Evolutionary conservation across 2,888 invertebrate genomes (phyloP), one percentile per base, ranked within the genome.

Genomic region (Leptogaster cylindrica): DNA sequence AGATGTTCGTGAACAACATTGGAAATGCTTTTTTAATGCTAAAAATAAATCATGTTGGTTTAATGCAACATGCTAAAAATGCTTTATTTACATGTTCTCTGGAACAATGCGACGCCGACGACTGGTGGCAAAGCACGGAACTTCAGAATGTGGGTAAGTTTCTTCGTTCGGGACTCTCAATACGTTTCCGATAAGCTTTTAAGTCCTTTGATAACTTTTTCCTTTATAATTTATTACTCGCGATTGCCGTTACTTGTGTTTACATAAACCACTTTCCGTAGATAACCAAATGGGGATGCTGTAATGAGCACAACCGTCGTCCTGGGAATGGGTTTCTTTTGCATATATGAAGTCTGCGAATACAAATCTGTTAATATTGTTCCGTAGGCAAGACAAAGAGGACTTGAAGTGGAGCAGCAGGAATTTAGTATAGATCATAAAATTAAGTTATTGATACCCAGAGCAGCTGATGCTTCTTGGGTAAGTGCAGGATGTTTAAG

Each of bases 151-250:
- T n/a, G n/a, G n/a, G n/a, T n/a, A n/a, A n/a, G n/a, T n/a, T n/a
- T n/a, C n/a, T n/a, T n/a, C n/a, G n/a, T n/a, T n/a, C n/a, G n/a
- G n/a, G n/a, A n/a, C n/a, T n/a, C 39, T 16, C 39, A 51, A 66
- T 70, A 66, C 63, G 64, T 68, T 70, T 68, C 67, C 70, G 70
- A 70, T 70, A 70, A 70, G 70, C 70, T 70, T 66, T 68, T 70
- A 70, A 70, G 70, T 64, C 70, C 68, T 51, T 68, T 67, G 68
- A 70, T 70, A 70, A 70, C 66, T 70, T 70, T 70, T 68, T 70
- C 65, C 55, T 18, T 44, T 36, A 28, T 61, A 44, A 61, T 61
- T 61, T 61, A 61, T 61, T 61, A 61, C 27, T 27, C 16, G 31
- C 44, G 44, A 28, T 28, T 16, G 23, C 7, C 10, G n/a, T 18